Conservation (phyloP, 2,888 invertebrate genomes). For the Ganaspis brasiliensis region DNA sequence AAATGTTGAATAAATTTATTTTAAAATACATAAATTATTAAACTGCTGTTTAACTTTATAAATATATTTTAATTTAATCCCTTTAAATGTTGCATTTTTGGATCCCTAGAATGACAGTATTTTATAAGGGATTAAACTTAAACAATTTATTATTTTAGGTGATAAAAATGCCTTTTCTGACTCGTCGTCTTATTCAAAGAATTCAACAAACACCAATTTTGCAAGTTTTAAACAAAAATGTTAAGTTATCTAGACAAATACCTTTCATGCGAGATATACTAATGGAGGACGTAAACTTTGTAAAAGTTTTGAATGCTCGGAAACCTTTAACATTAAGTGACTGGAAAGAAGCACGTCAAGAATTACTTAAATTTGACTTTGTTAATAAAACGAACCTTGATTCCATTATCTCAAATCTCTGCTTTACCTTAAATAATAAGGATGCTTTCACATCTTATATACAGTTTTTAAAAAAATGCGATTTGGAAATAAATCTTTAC, state of each 20-base stretch:
- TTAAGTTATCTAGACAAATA: neutral
- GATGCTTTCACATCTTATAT: slow-evolving; percentile 84
- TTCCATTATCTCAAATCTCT: slow-evolving; percentile 24
- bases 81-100: too few species aligned
- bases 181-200: neutral
- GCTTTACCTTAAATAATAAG: neutral
- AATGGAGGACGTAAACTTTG: neutral
- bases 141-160: neutral
- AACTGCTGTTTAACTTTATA: too few species aligned
- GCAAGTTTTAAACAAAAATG: neutral
- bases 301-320: neutral
- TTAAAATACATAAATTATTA: too few species aligned
- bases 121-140: too few species aligned
- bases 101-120: too few species aligned
- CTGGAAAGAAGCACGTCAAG: slow-evolving; percentile 24
- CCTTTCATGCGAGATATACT: neutral
- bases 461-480: slow-evolving; percentile 81
- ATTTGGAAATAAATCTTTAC: slow-evolving; percentile 83
- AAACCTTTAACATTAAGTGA: neutral
- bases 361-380: neutral
- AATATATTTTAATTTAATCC: too few species aligned
- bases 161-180: neutral
- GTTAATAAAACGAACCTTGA: slow-evolving; percentile 24
- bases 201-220: neutral
- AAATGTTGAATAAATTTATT: too few species aligned